Evolutionary conservation across 2,797 vertebrate genomes (phyloP).

Genomic region (Thaleichthys pacificus): DNA sequence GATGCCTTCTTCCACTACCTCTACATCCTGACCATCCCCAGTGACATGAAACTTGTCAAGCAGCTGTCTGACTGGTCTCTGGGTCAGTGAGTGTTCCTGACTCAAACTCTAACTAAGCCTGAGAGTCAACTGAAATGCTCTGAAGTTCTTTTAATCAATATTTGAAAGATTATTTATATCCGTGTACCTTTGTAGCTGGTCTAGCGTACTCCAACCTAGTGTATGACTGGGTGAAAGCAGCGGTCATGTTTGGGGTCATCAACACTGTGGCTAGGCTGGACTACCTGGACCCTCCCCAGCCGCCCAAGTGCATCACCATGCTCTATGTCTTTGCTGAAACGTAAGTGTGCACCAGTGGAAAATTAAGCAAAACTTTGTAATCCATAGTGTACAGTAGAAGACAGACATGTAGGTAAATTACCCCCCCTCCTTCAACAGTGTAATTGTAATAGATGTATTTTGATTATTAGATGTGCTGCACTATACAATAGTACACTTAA

Average conservation of each 20-base stretch:
- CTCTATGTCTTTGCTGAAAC: conserved; percentile 96
- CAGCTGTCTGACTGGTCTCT: conserved; percentile 90
- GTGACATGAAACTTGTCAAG: conserved; percentile 85
- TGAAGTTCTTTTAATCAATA: background rate
- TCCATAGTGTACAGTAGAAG: background rate
- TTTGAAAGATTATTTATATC: background rate
- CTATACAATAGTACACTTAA: no score
- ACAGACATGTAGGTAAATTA: no score
- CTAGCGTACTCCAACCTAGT: conserved; percentile 95
- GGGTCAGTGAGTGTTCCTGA: conserved; percentile 74
- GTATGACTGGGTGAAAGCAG: conserved; percentile 96
- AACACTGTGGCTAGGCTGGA: conserved; percentile 91
- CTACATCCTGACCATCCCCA: conserved; percentile 96
- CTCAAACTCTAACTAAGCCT: background rate
- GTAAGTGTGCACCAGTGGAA: conserved; percentile 71
- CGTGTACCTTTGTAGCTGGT: conserved; percentile 74
- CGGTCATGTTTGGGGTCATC: conserved; percentile 91
- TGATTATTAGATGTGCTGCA: no score
- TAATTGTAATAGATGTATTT: no score
- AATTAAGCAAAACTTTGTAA: background rate
- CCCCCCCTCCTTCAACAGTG: no score
- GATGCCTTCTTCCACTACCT: conserved; percentile 96
- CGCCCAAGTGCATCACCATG: conserved; percentile 96
- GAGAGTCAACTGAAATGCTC: no score
- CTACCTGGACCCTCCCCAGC: conserved; percentile 91